A percentile compares a stretch with the other conserved stretches of the same genome.
Conservation (phyloP, 2,888 invertebrate species). For the Coelopa pilipes region DNA sequence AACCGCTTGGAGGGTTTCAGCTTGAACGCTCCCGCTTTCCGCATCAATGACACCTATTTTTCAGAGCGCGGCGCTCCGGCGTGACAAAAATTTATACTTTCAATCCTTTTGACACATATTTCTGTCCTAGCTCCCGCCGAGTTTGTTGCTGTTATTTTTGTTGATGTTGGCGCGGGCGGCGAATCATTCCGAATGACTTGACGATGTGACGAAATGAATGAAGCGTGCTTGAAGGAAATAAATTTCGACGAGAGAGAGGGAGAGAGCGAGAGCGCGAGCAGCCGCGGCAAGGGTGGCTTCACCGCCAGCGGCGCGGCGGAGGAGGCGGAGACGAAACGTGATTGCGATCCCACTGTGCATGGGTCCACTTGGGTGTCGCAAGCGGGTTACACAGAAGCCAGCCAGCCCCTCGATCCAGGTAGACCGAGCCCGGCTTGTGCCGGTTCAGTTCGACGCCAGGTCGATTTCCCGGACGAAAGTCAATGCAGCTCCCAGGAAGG, state of each 20-base stretch:
- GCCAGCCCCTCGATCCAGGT: too few species aligned
- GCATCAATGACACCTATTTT: neutral
- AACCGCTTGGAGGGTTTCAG: neutral
- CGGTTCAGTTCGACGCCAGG: neutral
- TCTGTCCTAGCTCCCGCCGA: neutral
- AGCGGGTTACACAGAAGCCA: too few species aligned
- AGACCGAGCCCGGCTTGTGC: neutral
- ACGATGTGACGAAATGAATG: constrained; percentile 16
- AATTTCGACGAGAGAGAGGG: neutral
- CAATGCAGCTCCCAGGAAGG: too few species aligned
- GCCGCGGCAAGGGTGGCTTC: neutral
- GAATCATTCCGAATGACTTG: neutral
- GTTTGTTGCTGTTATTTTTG: neutral
- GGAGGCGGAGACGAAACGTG: neutral
- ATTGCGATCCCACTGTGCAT: neutral
- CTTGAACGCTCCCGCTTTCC: constrained; percentile 4
- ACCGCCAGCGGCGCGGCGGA: neutral
- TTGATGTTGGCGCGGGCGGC: neutral
- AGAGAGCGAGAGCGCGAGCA: neutral
- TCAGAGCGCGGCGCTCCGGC: neutral
- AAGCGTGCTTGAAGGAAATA: constrained; percentile 7
- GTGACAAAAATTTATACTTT: neutral
- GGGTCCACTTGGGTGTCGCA: neutral
- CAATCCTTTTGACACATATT: constrained; percentile 11
- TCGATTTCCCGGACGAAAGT: neutral